Conservation (phyloP, 2,888 invertebrate species). For the Stictocephala bisonia region DNA sequence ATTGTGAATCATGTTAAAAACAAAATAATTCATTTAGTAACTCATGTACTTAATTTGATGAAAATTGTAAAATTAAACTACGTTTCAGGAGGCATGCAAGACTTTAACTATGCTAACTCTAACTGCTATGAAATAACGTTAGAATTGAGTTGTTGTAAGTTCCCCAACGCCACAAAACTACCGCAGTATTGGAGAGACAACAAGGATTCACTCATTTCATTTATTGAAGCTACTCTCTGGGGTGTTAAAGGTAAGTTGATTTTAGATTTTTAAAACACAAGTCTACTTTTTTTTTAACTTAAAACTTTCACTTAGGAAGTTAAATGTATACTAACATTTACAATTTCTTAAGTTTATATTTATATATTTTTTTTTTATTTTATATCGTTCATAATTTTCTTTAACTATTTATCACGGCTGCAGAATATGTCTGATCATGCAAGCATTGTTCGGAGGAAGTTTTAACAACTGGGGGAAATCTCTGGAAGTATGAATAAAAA, state of each 20-base stretch:
- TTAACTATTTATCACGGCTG: too few relatives aligned
- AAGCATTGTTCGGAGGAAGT: too few relatives aligned
- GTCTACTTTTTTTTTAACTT: too few relatives aligned
- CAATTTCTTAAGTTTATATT: too few relatives aligned
- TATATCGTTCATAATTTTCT: too few relatives aligned
- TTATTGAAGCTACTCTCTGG: constrained; percentile 83
- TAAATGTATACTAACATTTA: too few relatives aligned
- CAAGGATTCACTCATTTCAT: constrained; percentile 84
- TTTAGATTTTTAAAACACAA: neutral
- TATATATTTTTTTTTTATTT: neutral
- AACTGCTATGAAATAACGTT: constrained; percentile 98
- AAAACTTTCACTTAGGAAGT: too few relatives aligned
- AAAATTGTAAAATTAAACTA: constrained; percentile 21
- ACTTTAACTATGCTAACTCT: constrained; percentile 95
- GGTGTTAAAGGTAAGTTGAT: constrained; percentile 73
- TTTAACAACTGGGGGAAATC: too few relatives aligned
- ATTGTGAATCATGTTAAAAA: neutral
- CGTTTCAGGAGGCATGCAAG: constrained; percentile 92
- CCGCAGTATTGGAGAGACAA: constrained; percentile 87
- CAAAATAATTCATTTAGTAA: neutral
- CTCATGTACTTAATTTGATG: neutral
- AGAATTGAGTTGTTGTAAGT: constrained; percentile 97
- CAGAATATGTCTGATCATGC: too few relatives aligned
- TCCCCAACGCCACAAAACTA: constrained; percentile 78
- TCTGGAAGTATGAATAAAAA: too few relatives aligned